phyloP scores from a whole-genome alignment of 2,888 invertebrate species.

The Himalopsyche tibetana region DNA sequence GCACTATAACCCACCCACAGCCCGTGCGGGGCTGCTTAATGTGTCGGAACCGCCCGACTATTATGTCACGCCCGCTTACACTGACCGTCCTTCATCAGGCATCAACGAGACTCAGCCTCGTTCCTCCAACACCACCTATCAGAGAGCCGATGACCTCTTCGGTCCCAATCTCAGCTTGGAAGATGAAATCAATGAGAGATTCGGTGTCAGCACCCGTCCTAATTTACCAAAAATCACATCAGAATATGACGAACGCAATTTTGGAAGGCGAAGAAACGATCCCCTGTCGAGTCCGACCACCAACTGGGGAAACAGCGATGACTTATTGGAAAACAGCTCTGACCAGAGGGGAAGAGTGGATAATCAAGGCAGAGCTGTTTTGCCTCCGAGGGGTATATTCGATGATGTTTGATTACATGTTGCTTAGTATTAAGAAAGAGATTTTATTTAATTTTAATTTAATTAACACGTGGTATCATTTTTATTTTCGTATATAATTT shows the following conservation, averaged over 20 bases:
- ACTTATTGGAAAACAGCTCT: conserved; percentile 66
- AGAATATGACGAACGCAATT: conserved; percentile 66
- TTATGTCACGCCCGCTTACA: conserved; percentile 77
- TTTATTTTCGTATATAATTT: neutral
- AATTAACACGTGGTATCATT: neutral
- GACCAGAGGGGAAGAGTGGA: conserved; percentile 67
- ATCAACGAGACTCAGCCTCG: conserved; percentile 52
- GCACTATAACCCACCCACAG: conserved; percentile 71
- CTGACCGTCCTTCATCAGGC: conserved; percentile 65
- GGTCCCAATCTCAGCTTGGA: conserved; percentile 69
- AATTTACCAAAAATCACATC: conserved; percentile 68
- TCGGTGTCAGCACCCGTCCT: conserved; percentile 80
- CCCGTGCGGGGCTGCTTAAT: conserved; percentile 85
- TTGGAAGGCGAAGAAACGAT: conserved; percentile 69
- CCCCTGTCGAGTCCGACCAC: conserved; percentile 66
- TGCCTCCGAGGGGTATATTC: conserved; percentile 87
- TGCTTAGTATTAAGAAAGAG: conserved; percentile 1
- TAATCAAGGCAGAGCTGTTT: conserved; percentile 77
- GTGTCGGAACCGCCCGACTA: conserved; percentile 86
- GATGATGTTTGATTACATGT: conserved; percentile 83
- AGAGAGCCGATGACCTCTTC: conserved; percentile 69
- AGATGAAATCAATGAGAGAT: conserved; percentile 80
- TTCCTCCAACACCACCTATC: conserved; percentile 68
- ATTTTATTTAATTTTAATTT: conserved; percentile 24
- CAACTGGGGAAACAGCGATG: conserved; percentile 28